Evolutionary conservation across 1,140 invertebrate species (phyloP).

Genomic region (Drosophila eugracilis): DNA sequence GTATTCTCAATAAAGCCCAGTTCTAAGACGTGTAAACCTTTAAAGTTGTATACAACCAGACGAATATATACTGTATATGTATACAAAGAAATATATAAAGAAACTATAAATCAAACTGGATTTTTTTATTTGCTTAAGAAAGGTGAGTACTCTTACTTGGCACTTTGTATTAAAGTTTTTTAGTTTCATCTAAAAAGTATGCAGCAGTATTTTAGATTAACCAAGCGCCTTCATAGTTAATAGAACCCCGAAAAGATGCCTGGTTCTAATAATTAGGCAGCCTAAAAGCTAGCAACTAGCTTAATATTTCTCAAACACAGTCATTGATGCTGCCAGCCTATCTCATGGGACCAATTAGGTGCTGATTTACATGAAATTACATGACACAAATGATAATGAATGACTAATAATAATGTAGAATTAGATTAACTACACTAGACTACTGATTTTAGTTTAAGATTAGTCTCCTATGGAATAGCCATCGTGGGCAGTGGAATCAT

Average conservation of each 20-base stretch:
- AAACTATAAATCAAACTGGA: constrained; percentile 12
- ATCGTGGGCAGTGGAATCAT: too few species aligned
- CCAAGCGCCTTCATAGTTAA: background rate
- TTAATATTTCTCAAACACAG: too few species aligned
- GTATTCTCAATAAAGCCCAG: constrained; percentile 33
- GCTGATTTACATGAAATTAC: background rate
- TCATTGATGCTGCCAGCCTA: background rate
- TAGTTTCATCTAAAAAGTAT: background rate
- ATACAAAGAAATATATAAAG: constrained; percentile 47
- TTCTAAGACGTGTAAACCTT: constrained; percentile 39
- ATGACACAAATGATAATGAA: background rate
- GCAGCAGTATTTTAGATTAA: background rate
- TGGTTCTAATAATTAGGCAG: background rate
- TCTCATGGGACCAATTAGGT: background rate
- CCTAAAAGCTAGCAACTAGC: background rate
- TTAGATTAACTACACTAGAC: background rate
- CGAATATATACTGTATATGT: constrained; percentile 49
- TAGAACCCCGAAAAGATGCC: background rate
- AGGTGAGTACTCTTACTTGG: background rate
- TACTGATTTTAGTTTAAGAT: too few species aligned
- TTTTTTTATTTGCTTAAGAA: background rate
- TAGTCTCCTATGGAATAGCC: too few species aligned
- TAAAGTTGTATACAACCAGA: constrained; percentile 38
- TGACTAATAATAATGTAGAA: background rate
- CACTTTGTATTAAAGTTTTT: background rate